phyloP scores from a whole-genome alignment of 2,888 invertebrate genomes.

The Lottia gigantea region DNA sequence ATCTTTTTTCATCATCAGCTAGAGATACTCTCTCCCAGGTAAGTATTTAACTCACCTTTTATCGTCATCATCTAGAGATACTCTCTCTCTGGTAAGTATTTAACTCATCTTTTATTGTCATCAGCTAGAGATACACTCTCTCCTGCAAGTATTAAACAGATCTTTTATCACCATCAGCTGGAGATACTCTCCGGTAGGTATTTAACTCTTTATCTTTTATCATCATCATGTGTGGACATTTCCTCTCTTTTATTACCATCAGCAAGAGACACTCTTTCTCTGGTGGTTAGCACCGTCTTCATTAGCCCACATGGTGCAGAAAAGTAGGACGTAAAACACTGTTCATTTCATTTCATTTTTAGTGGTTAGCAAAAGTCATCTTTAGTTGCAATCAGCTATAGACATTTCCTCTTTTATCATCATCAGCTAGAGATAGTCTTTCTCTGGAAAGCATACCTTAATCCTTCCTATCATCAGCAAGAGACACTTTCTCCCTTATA shows the following conservation, averaged over 20 bases:
- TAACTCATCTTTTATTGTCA: not conserved
- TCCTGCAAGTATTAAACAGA: not conserved
- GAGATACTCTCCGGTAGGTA: no score
- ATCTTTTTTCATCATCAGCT: not conserved
- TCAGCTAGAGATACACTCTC: not conserved
- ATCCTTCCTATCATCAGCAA: no score
- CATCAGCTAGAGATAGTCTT: no score
- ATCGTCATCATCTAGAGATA: not conserved
- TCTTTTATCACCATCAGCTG: not conserved
- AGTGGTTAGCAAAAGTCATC: no score
- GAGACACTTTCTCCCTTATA: no score
- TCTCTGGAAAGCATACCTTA: no score
- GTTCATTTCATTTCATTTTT: no score
- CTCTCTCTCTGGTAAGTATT: not conserved
- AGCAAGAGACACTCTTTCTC: not conserved
- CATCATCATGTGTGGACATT: no score
- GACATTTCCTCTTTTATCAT: not conserved
- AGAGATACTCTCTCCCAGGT: not conserved
- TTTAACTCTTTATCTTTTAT: no score
- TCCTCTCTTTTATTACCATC: no score
- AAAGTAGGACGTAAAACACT: no score
- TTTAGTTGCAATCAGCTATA: not conserved
- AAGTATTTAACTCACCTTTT: not conserved
- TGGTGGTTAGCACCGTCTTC: not conserved
- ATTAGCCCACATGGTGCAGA: no score